Evolutionary conservation across 2,888 invertebrate genomes (phyloP).

Genomic region (Lapara coniferarum): DNA sequence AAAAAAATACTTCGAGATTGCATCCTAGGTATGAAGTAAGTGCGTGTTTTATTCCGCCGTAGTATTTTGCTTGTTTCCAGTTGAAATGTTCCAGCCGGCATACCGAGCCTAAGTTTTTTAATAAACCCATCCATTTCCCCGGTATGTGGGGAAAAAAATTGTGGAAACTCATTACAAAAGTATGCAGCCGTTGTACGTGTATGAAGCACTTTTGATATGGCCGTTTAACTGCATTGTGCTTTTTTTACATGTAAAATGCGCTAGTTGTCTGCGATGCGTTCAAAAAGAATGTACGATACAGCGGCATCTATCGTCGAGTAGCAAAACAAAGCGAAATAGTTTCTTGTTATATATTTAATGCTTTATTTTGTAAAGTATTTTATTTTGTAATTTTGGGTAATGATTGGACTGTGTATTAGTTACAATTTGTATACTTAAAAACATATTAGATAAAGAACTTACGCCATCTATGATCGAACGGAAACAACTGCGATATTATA

Average conservation of each 20-base stretch:
- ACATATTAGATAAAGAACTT: neutral
- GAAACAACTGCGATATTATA: conserved; percentile 45
- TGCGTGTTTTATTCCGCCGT: neutral
- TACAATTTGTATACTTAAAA: neutral
- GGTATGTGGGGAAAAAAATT: conserved; percentile 29
- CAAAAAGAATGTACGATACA: conserved; percentile 13
- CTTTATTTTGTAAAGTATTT: neutral
- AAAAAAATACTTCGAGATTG: neutral
- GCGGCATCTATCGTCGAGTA: conserved; percentile 51
- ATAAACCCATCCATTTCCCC: conserved; percentile 32
- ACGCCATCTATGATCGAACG: conserved; percentile 48
- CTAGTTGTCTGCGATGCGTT: neutral
- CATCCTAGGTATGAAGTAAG: neutral
- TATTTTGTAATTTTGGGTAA: too few relatives aligned
- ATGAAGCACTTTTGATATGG: conserved; percentile 23
- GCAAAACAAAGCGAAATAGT: conserved; percentile 32
- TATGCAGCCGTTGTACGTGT: conserved; percentile 24
- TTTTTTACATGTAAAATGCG: conserved; percentile 7
- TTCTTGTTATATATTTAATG: neutral
- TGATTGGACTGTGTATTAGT: too few relatives aligned
- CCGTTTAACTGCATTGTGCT: conserved; percentile 20
- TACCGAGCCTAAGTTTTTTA: conserved; percentile 37
- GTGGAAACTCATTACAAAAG: conserved; percentile 26
- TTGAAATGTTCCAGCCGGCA: conserved; percentile 23
- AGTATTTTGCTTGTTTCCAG: conserved; percentile 18